These are phyloP conservation scores for Caprella mutica DNA, from an alignment of 2,888 invertebrate genomes.

Conservation along the genomic window DNA sequence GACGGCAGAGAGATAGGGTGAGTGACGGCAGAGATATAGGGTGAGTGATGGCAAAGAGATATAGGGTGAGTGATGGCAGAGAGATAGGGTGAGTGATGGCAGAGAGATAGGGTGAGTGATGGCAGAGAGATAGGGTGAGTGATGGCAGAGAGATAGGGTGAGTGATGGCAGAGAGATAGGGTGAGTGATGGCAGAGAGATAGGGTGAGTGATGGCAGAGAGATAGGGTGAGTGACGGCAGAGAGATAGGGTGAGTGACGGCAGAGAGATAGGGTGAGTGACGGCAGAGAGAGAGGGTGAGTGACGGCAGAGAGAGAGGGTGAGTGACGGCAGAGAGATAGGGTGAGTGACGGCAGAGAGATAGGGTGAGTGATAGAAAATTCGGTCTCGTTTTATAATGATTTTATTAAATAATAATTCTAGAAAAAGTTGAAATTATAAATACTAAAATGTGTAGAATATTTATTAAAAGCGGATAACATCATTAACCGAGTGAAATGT, in stretches of 20 bases:
- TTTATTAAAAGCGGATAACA: too few relatives aligned
- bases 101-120: not conserved
- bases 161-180: not conserved
- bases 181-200: not conserved
- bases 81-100: not conserved
- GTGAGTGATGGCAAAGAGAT: too few relatives aligned
- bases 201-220: too few relatives aligned
- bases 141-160: not conserved
- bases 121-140: too few relatives aligned
- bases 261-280: not conserved
- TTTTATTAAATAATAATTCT: too few relatives aligned
- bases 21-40: too few relatives aligned
- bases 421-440: too few relatives aligned
- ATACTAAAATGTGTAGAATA: too few relatives aligned
- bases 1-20: not conserved
- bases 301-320: not conserved
- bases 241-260: not conserved
- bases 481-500: too few relatives aligned
- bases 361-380: too few relatives aligned
- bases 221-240: too few relatives aligned
- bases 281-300: not conserved
- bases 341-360: not conserved
- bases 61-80: not conserved
- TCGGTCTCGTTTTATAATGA: too few relatives aligned
- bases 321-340: not conserved